Evolutionary conservation across 1,140 invertebrate species (phyloP), one percentile per base, ranked within the genome.

Genomic region (Drosophila bocki): DNA sequence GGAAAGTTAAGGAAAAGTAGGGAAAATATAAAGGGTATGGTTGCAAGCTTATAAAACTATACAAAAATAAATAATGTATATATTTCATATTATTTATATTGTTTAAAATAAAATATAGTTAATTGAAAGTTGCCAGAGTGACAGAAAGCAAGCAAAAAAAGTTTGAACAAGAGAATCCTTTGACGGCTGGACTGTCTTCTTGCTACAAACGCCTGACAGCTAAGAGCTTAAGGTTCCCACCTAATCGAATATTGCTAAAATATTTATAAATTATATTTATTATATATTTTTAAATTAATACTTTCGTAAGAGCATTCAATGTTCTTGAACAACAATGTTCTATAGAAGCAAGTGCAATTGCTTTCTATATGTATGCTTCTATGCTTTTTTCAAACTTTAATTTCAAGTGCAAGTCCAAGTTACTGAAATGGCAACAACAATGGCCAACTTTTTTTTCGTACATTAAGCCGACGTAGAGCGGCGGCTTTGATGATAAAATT

Each of bases 401-500:
- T 71, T 63, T 41, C 65, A 78, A 78, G 64, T 78, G 65, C 75
- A 78, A 44, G 51, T 59, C 64, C 45, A 70, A 78, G 75, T 70
- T 65, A 67, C 71, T 59, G 33, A 75, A 67, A 53, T 69, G 63
- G 54, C 51, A 68, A 75, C 69, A 69, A 79, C 63, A 80, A 69
- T 60, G 70, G 45, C 53, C 64, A 83, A 83, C 76, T 83, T 75
- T 76, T 83, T 29, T 83, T 53, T 67, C 59, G 64, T 53, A 63
- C 70, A 79, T 70, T 79, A 79, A 70, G 64, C 76, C 68, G 75
- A 60, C 53, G 61, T 39, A 37, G n/a, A 61, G 57, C 44, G 58
- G 33, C 60, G 53, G 60, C 41, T 50, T 72, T 62, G 54, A 58
- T 75, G 59, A 62, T 57, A 70, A 78, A 78, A 86, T 59, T 71